phyloP scores from a whole-genome alignment of 2,888 invertebrate genomes.

The Cantharis nigra region DNA sequence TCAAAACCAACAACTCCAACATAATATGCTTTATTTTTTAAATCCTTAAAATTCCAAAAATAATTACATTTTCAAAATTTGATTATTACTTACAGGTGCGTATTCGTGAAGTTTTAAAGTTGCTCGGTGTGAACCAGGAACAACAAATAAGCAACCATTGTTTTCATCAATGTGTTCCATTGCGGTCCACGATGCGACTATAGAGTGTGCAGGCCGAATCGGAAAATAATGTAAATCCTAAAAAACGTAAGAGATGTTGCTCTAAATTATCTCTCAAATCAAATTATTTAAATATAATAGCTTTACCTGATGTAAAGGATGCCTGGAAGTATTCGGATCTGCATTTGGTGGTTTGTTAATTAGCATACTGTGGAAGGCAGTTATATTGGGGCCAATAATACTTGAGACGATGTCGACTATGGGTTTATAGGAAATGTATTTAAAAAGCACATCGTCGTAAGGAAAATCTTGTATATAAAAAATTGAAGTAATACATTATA shows the following conservation, averaged over 20 bases:
- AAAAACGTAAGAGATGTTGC: not conserved
- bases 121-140: constrained; percentile 76
- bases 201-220: constrained; percentile 77
- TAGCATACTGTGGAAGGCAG: constrained; percentile 83
- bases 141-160: constrained; percentile 82
- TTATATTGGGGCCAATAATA: constrained; percentile 74
- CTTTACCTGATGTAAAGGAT: constrained; percentile 71
- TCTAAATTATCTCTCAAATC: too few relatives aligned
- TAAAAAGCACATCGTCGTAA: constrained; percentile 71
- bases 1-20: constrained; percentile 64
- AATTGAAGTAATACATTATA: too few relatives aligned
- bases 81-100: constrained; percentile 60
- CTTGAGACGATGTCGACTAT: constrained; percentile 72
- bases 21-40: constrained; percentile 67
- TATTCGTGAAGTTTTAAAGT: constrained; percentile 71
- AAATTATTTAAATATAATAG: not conserved
- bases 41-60: constrained; percentile 32
- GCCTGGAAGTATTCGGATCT: constrained; percentile 63
- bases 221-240: constrained; percentile 90
- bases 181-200: constrained; percentile 89
- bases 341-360: constrained; percentile 88
- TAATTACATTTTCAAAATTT: not conserved
- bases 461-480: constrained; percentile 74
- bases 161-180: constrained; percentile 72
- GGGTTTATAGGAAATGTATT: constrained; percentile 67